Evolutionary conservation across 1,140 invertebrate species (phyloP).

Genomic region (Elymnias hypermnestra): DNA sequence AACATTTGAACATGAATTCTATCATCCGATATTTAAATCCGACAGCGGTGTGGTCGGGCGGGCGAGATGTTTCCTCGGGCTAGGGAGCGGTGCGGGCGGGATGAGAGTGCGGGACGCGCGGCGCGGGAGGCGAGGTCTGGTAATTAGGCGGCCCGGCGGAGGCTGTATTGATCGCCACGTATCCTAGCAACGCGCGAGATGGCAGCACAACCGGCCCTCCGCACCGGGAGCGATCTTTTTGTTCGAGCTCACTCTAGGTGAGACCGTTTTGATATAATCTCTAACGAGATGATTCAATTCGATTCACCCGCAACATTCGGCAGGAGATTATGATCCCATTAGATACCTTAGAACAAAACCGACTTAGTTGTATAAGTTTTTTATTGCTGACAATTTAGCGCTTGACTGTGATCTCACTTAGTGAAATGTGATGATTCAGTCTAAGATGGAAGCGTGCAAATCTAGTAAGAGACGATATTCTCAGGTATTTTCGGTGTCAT

Average conservation of each 20-base stretch:
- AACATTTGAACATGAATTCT: conserved; percentile 71
- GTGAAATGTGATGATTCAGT: too few species aligned
- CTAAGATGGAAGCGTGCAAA: too few species aligned
- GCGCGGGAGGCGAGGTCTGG: conserved; percentile 30
- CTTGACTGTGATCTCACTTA: too few species aligned
- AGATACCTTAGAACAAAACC: conserved; percentile 18
- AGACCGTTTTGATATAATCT: conserved; percentile 66
- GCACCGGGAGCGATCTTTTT: conserved; percentile 52
- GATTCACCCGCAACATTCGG: conserved; percentile 35
- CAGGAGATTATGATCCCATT: conserved; percentile 41
- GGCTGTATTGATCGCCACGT: conserved; percentile 71
- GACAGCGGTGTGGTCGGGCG: conserved; percentile 47
- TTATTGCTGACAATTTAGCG: too few species aligned
- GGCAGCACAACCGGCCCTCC: conserved; percentile 59
- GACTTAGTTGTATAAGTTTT: too few species aligned
- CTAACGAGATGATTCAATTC: conserved; percentile 59
- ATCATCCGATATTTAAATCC: conserved; percentile 74
- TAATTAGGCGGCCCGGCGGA: conserved; percentile 74
- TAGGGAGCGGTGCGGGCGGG: conserved; percentile 22
- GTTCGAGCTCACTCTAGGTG: conserved; percentile 60
- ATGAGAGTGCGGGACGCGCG: conserved; percentile 16
- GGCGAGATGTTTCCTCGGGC: conserved; percentile 37
- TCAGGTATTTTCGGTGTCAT: too few species aligned
- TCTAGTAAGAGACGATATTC: too few species aligned
- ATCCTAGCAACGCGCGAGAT: conserved; percentile 72